These are phyloP conservation scores for Poliocrania exsul DNA, from an alignment of 2,797 vertebrate species.

Conservation along the genomic window DNA sequence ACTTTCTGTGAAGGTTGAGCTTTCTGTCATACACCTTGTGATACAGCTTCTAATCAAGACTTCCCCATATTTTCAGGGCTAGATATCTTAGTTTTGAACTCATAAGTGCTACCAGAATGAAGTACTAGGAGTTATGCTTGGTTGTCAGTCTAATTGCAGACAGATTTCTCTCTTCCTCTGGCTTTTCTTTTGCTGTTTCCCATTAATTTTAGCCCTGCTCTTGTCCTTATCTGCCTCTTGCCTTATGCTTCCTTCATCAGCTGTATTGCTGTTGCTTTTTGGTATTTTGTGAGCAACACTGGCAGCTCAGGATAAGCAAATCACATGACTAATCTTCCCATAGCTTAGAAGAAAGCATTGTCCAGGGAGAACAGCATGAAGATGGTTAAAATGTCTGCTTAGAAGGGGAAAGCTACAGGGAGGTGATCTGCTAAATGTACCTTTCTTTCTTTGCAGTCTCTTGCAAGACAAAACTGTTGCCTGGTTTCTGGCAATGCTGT, in stretches of 20 bases:
- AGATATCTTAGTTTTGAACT: neutral
- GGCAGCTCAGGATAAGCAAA: neutral
- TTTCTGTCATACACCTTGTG: neutral
- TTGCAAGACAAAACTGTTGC: neutral
- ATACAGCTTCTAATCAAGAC: neutral
- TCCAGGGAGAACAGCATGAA: neutral
- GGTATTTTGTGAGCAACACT: neutral
- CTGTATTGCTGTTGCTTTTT: neutral
- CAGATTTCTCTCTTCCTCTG: neutral
- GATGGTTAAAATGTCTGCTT: neutral
- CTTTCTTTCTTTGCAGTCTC: neutral
- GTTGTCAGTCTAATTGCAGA: neutral
- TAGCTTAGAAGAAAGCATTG: neutral
- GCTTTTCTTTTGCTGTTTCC: neutral
- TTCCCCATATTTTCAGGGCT: neutral
- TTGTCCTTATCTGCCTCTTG: neutral
- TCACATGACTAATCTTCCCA: neutral
- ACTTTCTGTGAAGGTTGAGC: neutral
- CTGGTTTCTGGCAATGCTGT: neutral
- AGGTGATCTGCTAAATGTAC: neutral
- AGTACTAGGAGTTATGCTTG: neutral
- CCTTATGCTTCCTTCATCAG: neutral
- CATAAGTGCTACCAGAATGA: neutral
- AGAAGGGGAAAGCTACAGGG: neutral
- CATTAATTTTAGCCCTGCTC: neutral